These are phyloP conservation scores for Syngnathus scovelli DNA, from an alignment of 2,113 vertebrate genomes.

Conservation along the genomic window DNA sequence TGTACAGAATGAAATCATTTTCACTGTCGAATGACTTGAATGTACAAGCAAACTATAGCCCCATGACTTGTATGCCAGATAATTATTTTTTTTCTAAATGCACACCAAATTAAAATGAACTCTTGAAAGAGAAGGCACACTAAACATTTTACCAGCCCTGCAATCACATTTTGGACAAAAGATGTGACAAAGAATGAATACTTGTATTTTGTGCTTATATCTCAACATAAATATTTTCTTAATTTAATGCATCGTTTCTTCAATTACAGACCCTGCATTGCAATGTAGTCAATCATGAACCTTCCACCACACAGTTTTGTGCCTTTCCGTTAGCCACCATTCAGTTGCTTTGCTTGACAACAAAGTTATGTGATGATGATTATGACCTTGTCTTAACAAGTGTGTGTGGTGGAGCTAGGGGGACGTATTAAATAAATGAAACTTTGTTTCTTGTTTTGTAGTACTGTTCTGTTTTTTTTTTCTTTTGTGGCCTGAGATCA, in stretches of 20 bases:
- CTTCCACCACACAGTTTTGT: constrained; percentile 38
- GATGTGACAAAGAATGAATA: no score
- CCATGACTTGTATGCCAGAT: constrained; percentile 13
- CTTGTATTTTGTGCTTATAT: no score
- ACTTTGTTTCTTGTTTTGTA: constrained; percentile 68
- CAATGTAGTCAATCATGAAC: not conserved
- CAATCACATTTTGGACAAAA: not conserved
- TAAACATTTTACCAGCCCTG: constrained; percentile 45
- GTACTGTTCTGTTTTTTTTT: constrained; percentile 26
- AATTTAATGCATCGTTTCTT: not conserved
- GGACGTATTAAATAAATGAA: constrained; percentile 60
- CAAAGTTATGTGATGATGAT: constrained; percentile 56
- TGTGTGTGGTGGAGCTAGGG: constrained; percentile 4
- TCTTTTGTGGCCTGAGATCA: not conserved
- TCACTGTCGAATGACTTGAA: constrained; percentile 50
- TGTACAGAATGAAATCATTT: constrained; percentile 56
- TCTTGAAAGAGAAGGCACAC: constrained; percentile 45
- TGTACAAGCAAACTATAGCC: constrained; percentile 48
- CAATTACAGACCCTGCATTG: constrained; percentile 1
- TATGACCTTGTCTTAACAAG: constrained; percentile 45
- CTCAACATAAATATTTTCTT: not conserved
- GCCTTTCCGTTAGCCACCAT: constrained; percentile 64
- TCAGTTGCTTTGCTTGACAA: constrained; percentile 43
- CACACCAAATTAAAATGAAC: constrained; percentile 12
- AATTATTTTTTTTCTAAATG: not conserved